Percentiles rank a stretch among this genome's conserved stretches.
Evolutionary conservation across 2,797 vertebrate genomes (phyloP).

Genomic region (Rousettus madagascariensis): DNA sequence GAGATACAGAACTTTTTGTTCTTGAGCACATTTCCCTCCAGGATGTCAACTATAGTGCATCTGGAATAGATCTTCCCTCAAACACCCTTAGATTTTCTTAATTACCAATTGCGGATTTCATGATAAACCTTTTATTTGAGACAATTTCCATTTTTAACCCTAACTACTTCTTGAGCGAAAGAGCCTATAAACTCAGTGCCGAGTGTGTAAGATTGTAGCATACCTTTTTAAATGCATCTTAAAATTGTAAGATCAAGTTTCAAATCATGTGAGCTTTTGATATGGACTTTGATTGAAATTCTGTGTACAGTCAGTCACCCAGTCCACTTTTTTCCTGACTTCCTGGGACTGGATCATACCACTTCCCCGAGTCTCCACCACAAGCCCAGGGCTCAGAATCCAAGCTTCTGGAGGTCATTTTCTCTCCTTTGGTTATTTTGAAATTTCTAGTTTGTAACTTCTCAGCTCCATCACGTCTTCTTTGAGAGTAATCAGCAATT

Average conservation of each 20-base stretch:
- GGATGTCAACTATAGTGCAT: background rate
- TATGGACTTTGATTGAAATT: background rate
- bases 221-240: background rate
- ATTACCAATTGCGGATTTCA: background rate
- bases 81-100: background rate
- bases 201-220: background rate
- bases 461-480: background rate
- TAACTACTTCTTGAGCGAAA: background rate
- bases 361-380: background rate
- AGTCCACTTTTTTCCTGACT: background rate
- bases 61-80: background rate
- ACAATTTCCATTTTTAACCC: slow-evolving; percentile 23
- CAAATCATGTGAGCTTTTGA: background rate
- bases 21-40: background rate
- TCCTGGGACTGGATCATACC: background rate
- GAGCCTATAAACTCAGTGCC: background rate
- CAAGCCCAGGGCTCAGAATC: background rate
- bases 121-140: background rate
- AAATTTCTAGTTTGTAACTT: background rate
- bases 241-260: background rate
- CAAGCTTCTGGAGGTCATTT: background rate
- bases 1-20: slow-evolving; percentile 1
- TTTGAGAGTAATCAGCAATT: background rate
- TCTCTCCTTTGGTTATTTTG: background rate
- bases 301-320: background rate